These are phyloP conservation scores for Antechinus stuartii DNA, from an alignment of 2,113 vertebrate genomes.

Conservation along the genomic window DNA sequence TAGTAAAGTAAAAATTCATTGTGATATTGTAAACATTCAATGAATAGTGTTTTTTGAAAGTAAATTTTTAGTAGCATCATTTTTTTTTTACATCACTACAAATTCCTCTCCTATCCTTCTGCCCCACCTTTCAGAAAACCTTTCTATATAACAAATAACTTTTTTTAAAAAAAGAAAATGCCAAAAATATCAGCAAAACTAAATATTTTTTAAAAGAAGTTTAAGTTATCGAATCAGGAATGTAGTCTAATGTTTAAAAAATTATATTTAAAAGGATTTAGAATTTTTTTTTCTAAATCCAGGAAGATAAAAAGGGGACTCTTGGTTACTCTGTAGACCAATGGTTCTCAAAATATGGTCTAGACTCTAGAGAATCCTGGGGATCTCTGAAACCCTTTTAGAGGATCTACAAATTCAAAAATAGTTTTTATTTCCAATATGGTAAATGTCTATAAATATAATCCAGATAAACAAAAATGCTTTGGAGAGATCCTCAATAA, in stretches of 20 bases:
- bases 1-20: not conserved
- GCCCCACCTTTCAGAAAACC: not conserved
- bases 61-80: not conserved
- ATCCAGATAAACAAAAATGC: no score
- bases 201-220: not conserved
- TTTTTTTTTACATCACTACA: not conserved
- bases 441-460: no score
- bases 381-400: no score
- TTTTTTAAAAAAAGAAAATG: not conserved
- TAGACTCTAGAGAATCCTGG: no score
- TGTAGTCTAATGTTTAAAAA: not conserved
- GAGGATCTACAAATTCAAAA: no score
- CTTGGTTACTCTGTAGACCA: not conserved
- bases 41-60: constrained; percentile 1
- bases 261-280: not conserved
- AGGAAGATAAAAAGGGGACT: constrained; percentile 6
- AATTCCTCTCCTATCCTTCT: not conserved
- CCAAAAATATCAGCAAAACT: not conserved
- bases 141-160: not conserved
- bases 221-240: constrained; percentile 42
- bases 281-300: not conserved
- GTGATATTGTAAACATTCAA: not conserved
- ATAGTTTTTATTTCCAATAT: no score
- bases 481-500: no score
- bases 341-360: no score